Conservation (phyloP, 2,113 vertebrate genomes). For the Pluvialis apricaria region DNA sequence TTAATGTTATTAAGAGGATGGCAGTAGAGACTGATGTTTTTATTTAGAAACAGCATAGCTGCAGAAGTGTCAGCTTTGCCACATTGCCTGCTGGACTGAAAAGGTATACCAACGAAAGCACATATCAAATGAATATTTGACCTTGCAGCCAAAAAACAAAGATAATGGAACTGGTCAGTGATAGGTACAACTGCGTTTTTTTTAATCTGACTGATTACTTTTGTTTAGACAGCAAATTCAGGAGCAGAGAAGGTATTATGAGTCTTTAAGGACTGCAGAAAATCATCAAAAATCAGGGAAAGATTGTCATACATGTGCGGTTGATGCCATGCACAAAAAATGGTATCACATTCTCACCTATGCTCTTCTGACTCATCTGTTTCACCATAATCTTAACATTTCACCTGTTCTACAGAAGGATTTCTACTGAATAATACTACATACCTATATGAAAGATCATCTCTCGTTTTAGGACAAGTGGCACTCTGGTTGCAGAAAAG, state of each 20-base stretch:
- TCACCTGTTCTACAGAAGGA: neutral
- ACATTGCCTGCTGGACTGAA: neutral
- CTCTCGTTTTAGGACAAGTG: neutral
- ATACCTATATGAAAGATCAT: neutral
- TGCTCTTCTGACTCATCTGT: neutral
- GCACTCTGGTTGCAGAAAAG: neutral
- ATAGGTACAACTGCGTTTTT: neutral
- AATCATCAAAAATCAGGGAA: neutral
- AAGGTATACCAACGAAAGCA: neutral
- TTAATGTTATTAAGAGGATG: neutral
- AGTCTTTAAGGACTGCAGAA: neutral
- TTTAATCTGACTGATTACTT: neutral
- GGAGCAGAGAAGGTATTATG: neutral
- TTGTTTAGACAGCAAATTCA: neutral
- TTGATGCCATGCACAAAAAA: neutral
- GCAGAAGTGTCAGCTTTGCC: neutral
- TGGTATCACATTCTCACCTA: neutral
- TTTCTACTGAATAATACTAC: neutral
- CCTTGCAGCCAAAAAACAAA: neutral
- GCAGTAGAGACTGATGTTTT: neutral
- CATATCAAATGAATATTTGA: neutral
- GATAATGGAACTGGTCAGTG: neutral
- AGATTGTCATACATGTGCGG: neutral
- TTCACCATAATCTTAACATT: neutral
- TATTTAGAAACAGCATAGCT: neutral